phyloP scores from a whole-genome alignment of 2,113 vertebrate genomes.

The Egretta garzetta region DNA sequence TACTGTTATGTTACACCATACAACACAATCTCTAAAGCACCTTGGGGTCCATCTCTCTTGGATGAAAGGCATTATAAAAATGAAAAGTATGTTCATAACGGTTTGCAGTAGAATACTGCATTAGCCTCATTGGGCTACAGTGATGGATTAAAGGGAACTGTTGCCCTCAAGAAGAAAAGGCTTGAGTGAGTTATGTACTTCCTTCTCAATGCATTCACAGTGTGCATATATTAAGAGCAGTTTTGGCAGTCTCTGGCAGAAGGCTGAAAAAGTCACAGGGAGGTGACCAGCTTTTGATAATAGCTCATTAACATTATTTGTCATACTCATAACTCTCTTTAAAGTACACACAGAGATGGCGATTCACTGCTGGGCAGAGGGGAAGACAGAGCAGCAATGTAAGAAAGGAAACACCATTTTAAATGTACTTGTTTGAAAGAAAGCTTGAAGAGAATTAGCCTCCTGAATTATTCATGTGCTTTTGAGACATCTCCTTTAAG shows the following conservation, averaged over 20 bases:
- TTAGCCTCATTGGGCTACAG: conserved; percentile 3
- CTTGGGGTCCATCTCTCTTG: conserved; percentile 39
- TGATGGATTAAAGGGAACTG: background rate
- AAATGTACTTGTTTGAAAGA: background rate
- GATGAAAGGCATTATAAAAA: conserved; percentile 51
- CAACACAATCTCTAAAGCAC: conserved; percentile 18
- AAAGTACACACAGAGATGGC: background rate
- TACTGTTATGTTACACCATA: conserved; percentile 44
- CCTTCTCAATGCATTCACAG: background rate
- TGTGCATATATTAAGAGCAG: background rate
- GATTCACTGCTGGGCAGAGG: background rate
- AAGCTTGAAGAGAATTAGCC: background rate
- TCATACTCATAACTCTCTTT: background rate
- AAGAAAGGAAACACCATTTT: background rate
- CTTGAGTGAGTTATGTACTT: conserved; percentile 24
- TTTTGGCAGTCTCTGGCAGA: background rate
- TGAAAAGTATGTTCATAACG: conserved; percentile 46
- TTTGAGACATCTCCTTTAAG: background rate
- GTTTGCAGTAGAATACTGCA: conserved; percentile 6
- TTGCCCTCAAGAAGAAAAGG: conserved; percentile 22
- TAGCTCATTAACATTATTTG: conserved; percentile 10
- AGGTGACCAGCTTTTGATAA: conserved; percentile 17
- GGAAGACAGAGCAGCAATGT: background rate
- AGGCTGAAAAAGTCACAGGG: background rate
- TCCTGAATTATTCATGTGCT: conserved; percentile 16